A percentile compares a stretch with the other conserved stretches of the same genome.
These are phyloP conservation scores for Elgonia sp. DNA, from an alignment of 2,888 invertebrate species.

Conservation along the genomic window DNA sequence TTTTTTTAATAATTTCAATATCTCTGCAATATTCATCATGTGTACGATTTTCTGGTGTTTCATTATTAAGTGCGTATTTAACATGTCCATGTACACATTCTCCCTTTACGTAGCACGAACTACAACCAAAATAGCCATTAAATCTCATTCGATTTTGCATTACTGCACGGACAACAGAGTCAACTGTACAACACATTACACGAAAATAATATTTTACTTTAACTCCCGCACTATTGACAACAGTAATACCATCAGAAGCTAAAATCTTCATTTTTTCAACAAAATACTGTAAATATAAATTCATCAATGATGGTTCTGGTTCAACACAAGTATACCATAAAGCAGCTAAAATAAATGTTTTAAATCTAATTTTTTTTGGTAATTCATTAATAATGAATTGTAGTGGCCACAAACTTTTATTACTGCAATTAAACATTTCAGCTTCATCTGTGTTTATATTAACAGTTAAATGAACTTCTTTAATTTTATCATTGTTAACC, in stretches of 20 bases:
- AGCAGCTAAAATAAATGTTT: background rate
- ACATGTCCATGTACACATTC: background rate
- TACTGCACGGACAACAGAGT: background rate
- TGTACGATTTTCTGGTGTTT: background rate
- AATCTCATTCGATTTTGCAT: background rate
- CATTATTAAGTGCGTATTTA: background rate
- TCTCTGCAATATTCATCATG: background rate
- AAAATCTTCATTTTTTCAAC: too few species aligned
- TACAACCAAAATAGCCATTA: background rate
- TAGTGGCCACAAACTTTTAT: background rate
- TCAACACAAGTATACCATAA: background rate
- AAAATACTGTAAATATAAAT: too few species aligned
- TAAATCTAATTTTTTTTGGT: background rate
- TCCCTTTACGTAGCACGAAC: conserved; percentile 3
- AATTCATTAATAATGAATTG: background rate
- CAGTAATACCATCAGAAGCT: too few species aligned
- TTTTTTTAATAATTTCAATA: conserved; percentile 17
- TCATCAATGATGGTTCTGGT: too few species aligned
- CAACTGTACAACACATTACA: too few species aligned
- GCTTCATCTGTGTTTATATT: background rate
- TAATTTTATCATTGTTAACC: too few species aligned
- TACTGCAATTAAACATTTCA: background rate
- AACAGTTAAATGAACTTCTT: too few species aligned
- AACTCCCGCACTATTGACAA: too few species aligned
- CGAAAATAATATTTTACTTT: too few species aligned